Percentiles rank a stretch among this genome's conserved stretches.
These are phyloP conservation scores for Chelonia mydas DNA, from an alignment of 2,797 vertebrate species.

Conservation along the genomic window DNA sequence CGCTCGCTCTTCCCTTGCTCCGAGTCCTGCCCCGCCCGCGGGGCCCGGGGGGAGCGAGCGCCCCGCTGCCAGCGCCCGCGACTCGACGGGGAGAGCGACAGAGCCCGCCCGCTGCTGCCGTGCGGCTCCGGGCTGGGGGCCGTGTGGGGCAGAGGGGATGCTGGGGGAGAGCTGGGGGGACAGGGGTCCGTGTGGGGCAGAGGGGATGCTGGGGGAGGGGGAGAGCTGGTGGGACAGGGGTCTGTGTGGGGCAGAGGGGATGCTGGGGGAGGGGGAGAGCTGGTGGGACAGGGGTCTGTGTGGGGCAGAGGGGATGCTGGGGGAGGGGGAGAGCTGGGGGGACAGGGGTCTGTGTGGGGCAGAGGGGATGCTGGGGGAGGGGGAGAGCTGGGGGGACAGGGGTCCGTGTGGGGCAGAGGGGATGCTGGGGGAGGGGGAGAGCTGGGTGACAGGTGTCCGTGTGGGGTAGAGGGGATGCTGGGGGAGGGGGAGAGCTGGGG, in stretches of 20 bases:
- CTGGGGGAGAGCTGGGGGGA: too few relatives aligned
- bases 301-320: too few relatives aligned
- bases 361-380: too few relatives aligned
- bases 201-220: too few relatives aligned
- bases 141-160: not conserved
- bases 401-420: not conserved
- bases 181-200: not conserved
- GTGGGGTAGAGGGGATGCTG: not conserved
- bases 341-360: too few relatives aligned
- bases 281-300: too few relatives aligned
- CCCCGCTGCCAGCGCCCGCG: not conserved
- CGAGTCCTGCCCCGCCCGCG: not conserved
- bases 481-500: too few relatives aligned
- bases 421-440: too few relatives aligned
- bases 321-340: too few relatives aligned
- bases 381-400: too few relatives aligned
- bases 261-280: too few relatives aligned
- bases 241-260: not conserved
- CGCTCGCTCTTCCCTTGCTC: not conserved
- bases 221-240: not conserved
- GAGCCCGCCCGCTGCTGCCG: not conserved
- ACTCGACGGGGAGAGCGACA: not conserved
- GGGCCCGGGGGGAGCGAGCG: accelerated
- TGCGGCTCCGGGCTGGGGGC: too few relatives aligned
- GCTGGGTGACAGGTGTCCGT: not conserved